Evolutionary conservation across 2,797 vertebrate species (phyloP).

Genomic region (Myiotriccus ornatus): DNA sequence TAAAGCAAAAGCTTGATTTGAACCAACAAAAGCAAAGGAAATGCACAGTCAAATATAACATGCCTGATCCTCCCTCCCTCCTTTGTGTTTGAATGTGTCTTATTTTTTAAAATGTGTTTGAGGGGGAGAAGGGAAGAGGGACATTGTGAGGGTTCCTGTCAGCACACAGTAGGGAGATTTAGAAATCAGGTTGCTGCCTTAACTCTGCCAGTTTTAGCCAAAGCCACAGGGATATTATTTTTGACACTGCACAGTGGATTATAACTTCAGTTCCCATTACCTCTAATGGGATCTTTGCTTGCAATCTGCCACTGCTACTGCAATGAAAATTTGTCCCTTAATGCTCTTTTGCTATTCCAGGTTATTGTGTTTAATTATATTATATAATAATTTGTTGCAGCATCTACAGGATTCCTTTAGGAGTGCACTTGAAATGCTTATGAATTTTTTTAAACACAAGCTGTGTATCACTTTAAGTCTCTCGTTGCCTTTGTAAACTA

Average conservation of each 20-base stretch:
- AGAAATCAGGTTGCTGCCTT: slow-evolving; percentile 1
- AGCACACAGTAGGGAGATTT: background rate
- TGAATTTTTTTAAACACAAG: slow-evolving; percentile 46
- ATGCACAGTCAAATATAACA: background rate
- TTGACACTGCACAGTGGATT: background rate
- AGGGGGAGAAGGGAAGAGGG: background rate
- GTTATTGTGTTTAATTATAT: slow-evolving; percentile 59
- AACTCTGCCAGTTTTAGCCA: slow-evolving; percentile 17
- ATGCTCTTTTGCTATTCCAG: slow-evolving; percentile 34
- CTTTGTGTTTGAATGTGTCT: background rate
- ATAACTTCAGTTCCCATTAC: slow-evolving; percentile 46
- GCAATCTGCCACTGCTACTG: slow-evolving; percentile 14
- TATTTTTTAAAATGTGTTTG: background rate
- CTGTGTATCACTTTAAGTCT: background rate
- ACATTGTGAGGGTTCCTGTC: background rate
- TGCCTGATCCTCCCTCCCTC: background rate
- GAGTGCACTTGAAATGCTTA: background rate
- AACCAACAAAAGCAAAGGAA: background rate
- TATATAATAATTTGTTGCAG: slow-evolving; percentile 33
- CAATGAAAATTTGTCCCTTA: slow-evolving; percentile 42
- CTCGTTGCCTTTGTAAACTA: background rate
- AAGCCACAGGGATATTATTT: slow-evolving; percentile 44
- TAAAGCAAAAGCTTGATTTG: background rate
- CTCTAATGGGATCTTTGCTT: slow-evolving; percentile 46
- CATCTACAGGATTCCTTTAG: background rate